Evolutionary conservation across 1,140 invertebrate genomes (phyloP).

Genomic region (Drosophila santomea): DNA sequence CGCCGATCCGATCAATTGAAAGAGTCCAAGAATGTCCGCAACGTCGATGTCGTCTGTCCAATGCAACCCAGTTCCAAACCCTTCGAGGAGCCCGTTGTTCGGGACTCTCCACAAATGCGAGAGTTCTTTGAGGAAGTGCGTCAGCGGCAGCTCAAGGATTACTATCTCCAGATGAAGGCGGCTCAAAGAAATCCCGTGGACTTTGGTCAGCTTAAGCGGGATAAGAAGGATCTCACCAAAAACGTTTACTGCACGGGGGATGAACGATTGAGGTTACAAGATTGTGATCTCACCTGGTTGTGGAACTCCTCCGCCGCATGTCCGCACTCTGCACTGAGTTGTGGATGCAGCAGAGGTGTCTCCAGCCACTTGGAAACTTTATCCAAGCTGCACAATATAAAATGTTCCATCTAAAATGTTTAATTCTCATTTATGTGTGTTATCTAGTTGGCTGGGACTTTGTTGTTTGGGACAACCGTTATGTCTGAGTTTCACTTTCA

Average conservation of each 20-base stretch:
- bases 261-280: not conserved
- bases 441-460: constrained; percentile 6
- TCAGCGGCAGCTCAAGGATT: constrained; percentile 17
- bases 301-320: constrained; percentile 3
- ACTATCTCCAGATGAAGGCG: constrained; percentile 28
- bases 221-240: too few species aligned
- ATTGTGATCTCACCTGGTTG: not conserved
- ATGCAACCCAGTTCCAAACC: too few species aligned
- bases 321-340: constrained; percentile 1
- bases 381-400: not conserved
- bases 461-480: too few species aligned
- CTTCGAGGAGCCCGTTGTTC: not conserved
- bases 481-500: not conserved
- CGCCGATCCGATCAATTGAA: not conserved
- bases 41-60: not conserved
- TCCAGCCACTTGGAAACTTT: not conserved
- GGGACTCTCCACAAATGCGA: constrained; percentile 28
- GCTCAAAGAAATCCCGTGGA: not conserved
- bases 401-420: too few species aligned
- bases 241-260: constrained; percentile 30
- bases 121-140: constrained; percentile 40
- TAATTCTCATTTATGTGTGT: not conserved
- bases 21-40: not conserved
- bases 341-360: not conserved
- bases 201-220: not conserved